Conservation (phyloP, 2,113 vertebrate species). For the Grammomys dolichurus region DNA sequence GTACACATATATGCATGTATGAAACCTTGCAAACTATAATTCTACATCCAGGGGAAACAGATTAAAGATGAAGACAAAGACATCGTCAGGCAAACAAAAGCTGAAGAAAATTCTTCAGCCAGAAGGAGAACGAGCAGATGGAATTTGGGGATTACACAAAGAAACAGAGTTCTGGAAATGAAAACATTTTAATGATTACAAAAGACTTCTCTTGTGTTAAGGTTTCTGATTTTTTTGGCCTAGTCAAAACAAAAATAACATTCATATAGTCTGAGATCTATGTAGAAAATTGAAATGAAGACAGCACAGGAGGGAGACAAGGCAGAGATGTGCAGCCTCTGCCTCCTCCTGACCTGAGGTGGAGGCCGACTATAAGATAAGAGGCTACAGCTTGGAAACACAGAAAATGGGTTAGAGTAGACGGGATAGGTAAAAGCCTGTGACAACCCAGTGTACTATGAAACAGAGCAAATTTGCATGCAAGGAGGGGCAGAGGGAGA, state of each 20-base stretch:
- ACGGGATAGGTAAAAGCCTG: not conserved
- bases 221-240: not conserved
- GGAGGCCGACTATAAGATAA: not conserved
- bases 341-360: not conserved
- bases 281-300: conserved; percentile 17
- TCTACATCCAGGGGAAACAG: not conserved
- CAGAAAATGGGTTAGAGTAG: not conserved
- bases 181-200: not conserved
- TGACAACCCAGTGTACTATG: not conserved
- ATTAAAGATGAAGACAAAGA: conserved; percentile 63
- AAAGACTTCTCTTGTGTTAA: conserved; percentile 44
- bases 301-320: not conserved
- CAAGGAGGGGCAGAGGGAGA: conserved; percentile 12
- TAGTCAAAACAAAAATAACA: conserved; percentile 40
- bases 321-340: not conserved
- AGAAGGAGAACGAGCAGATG: conserved; percentile 50
- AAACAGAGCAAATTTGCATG: not conserved
- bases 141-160: conserved; percentile 27
- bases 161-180: conserved; percentile 42
- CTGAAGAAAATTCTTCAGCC: conserved; percentile 35
- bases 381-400: not conserved
- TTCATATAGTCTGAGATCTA: conserved; percentile 5
- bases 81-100: conserved; percentile 53
- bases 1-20: not conserved
- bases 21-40: not conserved